A percentile compares a stretch with the other conserved stretches of the same genome.
Evolutionary conservation across 1,140 invertebrate genomes (phyloP).

Genomic region (Drosophila ogumai): DNA sequence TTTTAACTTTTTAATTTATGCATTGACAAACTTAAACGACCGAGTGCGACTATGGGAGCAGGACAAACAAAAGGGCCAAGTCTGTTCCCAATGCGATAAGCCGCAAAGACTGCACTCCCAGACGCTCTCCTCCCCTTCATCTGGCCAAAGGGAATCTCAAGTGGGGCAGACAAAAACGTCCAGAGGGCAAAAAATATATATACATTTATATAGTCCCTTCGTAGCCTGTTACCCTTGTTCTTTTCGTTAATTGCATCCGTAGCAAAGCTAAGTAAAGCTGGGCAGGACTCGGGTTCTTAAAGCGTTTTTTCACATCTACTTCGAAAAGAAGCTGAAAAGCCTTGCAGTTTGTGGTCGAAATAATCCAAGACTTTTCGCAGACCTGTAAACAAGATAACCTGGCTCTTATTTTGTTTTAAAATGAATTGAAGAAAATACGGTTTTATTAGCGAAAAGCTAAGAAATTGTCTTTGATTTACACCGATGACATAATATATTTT

Average conservation of each 20-base stretch:
- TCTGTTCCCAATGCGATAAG: slow-evolving; percentile 54
- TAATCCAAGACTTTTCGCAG: slow-evolving; percentile 1
- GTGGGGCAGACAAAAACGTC: slow-evolving; percentile 18
- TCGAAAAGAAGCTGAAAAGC: background rate
- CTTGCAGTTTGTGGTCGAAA: background rate
- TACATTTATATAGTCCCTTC: slow-evolving; percentile 14
- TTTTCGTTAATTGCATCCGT: slow-evolving; percentile 46
- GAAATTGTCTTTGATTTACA: background rate
- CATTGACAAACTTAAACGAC: slow-evolving; percentile 73
- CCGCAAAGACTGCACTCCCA: slow-evolving; percentile 35
- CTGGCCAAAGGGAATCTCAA: background rate
- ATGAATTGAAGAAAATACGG: background rate
- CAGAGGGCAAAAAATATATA: slow-evolving; percentile 7
- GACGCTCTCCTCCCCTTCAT: slow-evolving; percentile 7
- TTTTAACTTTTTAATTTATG: slow-evolving; percentile 78
- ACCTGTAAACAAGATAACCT: slow-evolving; percentile 21
- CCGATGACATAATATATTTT: background rate
- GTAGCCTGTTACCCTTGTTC: slow-evolving; percentile 5
- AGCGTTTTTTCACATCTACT: slow-evolving; percentile 15
- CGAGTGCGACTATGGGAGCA: slow-evolving; percentile 13
- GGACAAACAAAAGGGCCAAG: slow-evolving; percentile 53
- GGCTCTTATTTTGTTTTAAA: background rate
- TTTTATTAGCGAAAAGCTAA: background rate
- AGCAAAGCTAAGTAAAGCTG: slow-evolving; percentile 5
- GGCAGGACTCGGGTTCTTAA: slow-evolving; percentile 24